Base-by-base conservation (phyloP, 2,797 vertebrate species). In the Eptatretus atami region DNA sequence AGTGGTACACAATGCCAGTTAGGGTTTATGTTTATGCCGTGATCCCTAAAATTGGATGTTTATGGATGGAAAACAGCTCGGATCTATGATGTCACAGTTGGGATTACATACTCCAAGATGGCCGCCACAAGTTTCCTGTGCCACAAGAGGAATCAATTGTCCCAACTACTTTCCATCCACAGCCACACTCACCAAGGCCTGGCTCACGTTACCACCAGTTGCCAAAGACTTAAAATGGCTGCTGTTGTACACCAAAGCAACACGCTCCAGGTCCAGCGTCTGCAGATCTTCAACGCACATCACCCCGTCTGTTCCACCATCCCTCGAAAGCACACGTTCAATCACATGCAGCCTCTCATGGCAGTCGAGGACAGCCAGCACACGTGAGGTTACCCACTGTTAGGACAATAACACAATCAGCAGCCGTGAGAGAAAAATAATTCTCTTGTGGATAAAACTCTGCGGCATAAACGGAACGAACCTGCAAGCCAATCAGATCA, bases 221-320 rank as follows among this genome's bases (percentile, higher is more conserved):
- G 90, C 90, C 64, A 96, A 70, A 0, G 90, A 96, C 72, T 96
- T 96, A 75, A 96, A 96, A 70, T 96, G 87, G 70, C 86, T 83
- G 76, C 87, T 95, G 71, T 90, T 93, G 68, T 96, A 96, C 68
- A 95, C 82, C 64, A 95, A 73, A 65, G 90, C 87, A 67, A 94
- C 82, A 71, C 90, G 84, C 1, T 86, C 79, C 73, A 95, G 75
- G 73, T 96, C 90, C 53, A 85, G 55, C 1, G 75, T 84, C 74
- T 96, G 88, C 71, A 96, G 66, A 64, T 87, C 77, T 69, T 88
- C 84, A 4, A 44, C 6, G 31, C 31, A 44, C 31, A 44, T 44
- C 31, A 44, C 31, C 31, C 31, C 31, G 4, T 44, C 31, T 44
- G 31, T 44, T 44, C 31, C 31, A 44, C 31, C 31, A 8, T 44